These are phyloP conservation scores for Halcyon leucocephala DNA, from an alignment of 2,797 vertebrate genomes.

Conservation along the genomic window DNA sequence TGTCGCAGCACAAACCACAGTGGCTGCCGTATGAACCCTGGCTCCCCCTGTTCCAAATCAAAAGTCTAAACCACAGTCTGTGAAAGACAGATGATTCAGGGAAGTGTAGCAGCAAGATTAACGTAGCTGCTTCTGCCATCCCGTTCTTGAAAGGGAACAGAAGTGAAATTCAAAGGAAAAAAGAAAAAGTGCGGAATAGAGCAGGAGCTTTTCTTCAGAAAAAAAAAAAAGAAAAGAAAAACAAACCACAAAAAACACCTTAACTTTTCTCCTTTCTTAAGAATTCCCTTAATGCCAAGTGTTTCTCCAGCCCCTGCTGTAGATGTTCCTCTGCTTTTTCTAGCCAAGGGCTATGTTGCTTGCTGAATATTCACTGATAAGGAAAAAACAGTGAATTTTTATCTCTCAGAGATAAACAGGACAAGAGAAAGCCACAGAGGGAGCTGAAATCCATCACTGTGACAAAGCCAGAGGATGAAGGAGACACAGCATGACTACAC, in stretches of 20 bases:
- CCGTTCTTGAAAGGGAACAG: neutral
- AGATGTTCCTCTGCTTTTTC: neutral
- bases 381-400: neutral
- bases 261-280: neutral
- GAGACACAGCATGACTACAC: neutral
- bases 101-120: neutral
- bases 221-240: neutral
- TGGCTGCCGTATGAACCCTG: neutral
- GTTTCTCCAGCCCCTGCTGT: neutral
- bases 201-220: neutral
- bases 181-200: neutral
- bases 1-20: neutral
- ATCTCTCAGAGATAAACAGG: neutral
- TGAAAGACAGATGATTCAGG: neutral
- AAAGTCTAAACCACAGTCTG: neutral
- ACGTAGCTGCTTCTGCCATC: neutral
- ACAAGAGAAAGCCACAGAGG: neutral
- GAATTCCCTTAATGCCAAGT: neutral
- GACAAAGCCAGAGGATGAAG: neutral
- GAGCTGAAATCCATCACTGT: neutral
- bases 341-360: neutral
- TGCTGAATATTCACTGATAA: neutral
- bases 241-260: neutral
- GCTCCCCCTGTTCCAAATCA: neutral
- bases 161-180: neutral